These are phyloP conservation scores for Pristionchus fissidentatus DNA, from an alignment of 2,888 invertebrate species.

Conservation along the genomic window DNA sequence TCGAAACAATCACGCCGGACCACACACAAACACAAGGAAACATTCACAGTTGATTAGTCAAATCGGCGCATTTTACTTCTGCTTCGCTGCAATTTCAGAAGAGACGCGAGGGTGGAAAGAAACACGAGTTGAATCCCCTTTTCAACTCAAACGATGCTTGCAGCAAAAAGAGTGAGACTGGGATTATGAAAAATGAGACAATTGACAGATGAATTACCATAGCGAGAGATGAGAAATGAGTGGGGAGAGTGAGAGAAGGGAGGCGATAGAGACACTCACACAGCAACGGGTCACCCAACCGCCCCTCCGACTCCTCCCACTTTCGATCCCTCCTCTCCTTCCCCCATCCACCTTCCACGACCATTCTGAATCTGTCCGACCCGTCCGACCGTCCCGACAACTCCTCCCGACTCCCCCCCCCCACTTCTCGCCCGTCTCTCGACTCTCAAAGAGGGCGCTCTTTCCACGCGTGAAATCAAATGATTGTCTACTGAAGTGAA, in stretches of 20 bases:
- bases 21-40: background rate
- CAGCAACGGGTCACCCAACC: background rate
- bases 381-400: background rate
- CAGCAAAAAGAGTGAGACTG: background rate
- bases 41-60: constrained; percentile 25
- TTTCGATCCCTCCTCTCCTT: background rate
- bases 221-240: constrained; percentile 27
- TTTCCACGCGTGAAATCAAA: constrained; percentile 58
- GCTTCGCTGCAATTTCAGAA: constrained; percentile 8
- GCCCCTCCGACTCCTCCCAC: background rate
- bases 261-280: constrained; percentile 6
- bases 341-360: background rate
- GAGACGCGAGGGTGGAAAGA: background rate
- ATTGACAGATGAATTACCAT: constrained; percentile 42
- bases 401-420: background rate
- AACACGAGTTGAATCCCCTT: constrained; percentile 41
- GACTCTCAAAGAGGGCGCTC: constrained; percentile 48
- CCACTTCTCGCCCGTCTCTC: constrained; percentile 26
- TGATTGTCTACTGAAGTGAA: constrained; percentile 59
- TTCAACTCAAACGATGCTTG: background rate
- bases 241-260: constrained; percentile 17
- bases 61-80: constrained; percentile 14
- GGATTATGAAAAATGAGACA: constrained; percentile 41
- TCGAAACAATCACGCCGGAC: no score
- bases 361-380: constrained; percentile 27